Percentiles rank a stretch among this genome's conserved stretches.
Evolutionary conservation across 2,113 vertebrate genomes (phyloP).

Genomic region (Amphiprion percula): DNA sequence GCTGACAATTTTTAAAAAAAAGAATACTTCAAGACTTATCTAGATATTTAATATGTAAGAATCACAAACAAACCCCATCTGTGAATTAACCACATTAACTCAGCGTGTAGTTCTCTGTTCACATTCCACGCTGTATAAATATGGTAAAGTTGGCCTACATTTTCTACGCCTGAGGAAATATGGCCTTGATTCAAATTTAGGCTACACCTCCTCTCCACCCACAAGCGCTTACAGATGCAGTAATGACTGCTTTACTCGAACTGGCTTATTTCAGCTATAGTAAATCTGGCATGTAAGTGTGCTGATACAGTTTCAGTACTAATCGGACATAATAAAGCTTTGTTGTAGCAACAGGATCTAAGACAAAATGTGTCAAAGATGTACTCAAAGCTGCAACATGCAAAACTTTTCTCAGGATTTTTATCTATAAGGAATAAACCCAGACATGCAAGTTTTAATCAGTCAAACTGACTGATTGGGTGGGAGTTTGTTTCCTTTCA

Average conservation of each 20-base stretch:
- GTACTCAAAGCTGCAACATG: conserved; percentile 1
- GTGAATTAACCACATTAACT: conserved; percentile 36
- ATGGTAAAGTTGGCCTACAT: conserved; percentile 73
- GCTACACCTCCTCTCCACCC: conserved; percentile 72
- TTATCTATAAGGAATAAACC: conserved; percentile 4
- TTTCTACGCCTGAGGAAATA: conserved; percentile 65
- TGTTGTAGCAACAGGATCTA: conserved; percentile 48
- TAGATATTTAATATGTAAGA: not conserved
- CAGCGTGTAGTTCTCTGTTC: not conserved
- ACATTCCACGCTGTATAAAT: conserved; percentile 43
- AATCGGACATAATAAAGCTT: conserved; percentile 30
- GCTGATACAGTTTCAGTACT: conserved; percentile 20
- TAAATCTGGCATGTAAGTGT: not conserved
- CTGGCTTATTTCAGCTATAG: conserved; percentile 38
- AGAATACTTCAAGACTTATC: not conserved
- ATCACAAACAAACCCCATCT: not conserved
- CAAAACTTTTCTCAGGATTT: conserved; percentile 12
- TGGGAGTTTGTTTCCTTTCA: not conserved
- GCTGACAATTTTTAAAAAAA: not conserved
- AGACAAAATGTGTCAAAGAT: conserved; percentile 11
- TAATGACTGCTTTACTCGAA: conserved; percentile 49
- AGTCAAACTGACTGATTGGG: not conserved
- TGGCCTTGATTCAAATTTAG: conserved; percentile 72
- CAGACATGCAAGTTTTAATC: not conserved
- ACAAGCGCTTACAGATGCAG: conserved; percentile 44